Conservation (phyloP, 2,797 vertebrate genomes). For the Takifugu rubripes region DNA sequence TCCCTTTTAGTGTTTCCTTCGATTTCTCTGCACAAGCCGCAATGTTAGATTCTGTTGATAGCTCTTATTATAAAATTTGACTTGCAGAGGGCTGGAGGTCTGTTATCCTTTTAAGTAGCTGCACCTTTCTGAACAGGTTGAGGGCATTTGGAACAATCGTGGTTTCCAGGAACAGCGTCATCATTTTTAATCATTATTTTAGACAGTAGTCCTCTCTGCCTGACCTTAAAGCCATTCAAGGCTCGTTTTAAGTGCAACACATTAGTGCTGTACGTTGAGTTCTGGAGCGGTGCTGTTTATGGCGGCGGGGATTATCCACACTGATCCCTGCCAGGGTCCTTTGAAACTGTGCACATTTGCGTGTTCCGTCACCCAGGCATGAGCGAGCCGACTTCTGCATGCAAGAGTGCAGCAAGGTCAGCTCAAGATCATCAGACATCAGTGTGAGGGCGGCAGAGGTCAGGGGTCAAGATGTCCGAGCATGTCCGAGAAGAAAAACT, state of each 20-base stretch:
- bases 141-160: conserved; percentile 23
- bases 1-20: conserved; percentile 6
- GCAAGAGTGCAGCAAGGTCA: conserved; percentile 24
- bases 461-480: conserved; percentile 13
- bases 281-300: conserved; percentile 29
- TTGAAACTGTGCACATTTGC: conserved; percentile 35
- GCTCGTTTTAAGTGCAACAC: conserved; percentile 13
- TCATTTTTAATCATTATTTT: conserved; percentile 10
- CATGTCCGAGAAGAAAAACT: neutral
- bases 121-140: conserved; percentile 20
- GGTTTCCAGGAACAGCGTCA: conserved; percentile 23
- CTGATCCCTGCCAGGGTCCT: conserved; percentile 37
- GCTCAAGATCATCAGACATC: conserved; percentile 2
- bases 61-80: conserved; percentile 11
- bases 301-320: conserved; percentile 42
- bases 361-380: conserved; percentile 10
- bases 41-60: neutral
- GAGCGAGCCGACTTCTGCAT: conserved; percentile 2
- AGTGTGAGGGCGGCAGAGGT: neutral
- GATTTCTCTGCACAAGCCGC: neutral
- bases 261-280: conserved; percentile 6
- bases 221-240: conserved; percentile 10
- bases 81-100: conserved; percentile 14
- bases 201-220: conserved; percentile 16
- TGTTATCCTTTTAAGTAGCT: conserved; percentile 31